Conservation (phyloP, 1,140 invertebrate species). For the Micrasema longulum region DNA sequence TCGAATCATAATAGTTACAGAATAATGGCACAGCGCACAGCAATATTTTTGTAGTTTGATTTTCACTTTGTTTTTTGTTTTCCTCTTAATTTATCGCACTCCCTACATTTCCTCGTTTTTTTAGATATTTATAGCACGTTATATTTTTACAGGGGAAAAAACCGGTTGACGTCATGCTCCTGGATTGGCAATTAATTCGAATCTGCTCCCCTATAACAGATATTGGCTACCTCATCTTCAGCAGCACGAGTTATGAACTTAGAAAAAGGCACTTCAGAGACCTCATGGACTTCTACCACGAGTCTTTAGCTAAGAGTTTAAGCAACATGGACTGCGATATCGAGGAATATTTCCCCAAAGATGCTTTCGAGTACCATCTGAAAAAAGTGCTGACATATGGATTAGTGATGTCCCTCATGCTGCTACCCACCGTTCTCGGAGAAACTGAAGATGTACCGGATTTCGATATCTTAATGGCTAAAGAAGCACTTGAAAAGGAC, state of each 20-base stretch:
- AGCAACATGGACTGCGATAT: constrained; percentile 34
- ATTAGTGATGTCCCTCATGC: constrained; percentile 24
- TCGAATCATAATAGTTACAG: too few relatives aligned
- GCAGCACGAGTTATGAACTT: constrained; percentile 31
- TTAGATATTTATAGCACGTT: background rate
- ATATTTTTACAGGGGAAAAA: constrained; percentile 47
- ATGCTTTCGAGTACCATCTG: constrained; percentile 33
- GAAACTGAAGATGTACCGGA: constrained; percentile 18
- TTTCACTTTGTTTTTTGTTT: too few relatives aligned
- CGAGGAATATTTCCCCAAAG: constrained; percentile 33
- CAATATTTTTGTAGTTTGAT: too few relatives aligned
- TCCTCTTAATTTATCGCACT: too few relatives aligned
- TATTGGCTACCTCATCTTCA: constrained; percentile 41
- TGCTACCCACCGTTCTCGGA: constrained; percentile 25
- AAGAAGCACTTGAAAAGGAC: background rate
- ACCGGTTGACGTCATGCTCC: constrained; percentile 37
- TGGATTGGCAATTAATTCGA: constrained; percentile 47
- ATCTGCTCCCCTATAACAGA: constrained; percentile 42
- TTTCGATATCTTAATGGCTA: background rate
- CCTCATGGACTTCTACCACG: constrained; percentile 46
- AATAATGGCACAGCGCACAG: too few relatives aligned
- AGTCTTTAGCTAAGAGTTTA: constrained; percentile 24
- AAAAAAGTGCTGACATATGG: constrained; percentile 37
- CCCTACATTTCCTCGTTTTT: background rate
- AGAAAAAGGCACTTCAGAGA: constrained; percentile 31